Evolutionary conservation across 2,113 vertebrate genomes (phyloP).

Genomic region (Oncorhynchus mykiss): DNA sequence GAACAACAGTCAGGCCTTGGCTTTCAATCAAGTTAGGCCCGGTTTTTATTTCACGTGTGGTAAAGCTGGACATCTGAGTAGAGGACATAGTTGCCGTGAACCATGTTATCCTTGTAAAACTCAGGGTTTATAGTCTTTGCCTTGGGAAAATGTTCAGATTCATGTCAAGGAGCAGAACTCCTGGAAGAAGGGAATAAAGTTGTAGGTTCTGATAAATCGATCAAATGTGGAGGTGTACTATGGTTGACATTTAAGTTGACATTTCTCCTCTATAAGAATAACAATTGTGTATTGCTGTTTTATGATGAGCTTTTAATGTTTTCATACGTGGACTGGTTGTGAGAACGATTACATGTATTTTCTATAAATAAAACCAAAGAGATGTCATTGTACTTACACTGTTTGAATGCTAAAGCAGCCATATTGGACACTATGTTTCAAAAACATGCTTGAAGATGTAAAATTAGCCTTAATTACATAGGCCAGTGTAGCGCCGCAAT

Average conservation of each 20-base stretch:
- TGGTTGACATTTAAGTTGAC: slow-evolving; percentile 12
- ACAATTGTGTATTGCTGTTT: background rate
- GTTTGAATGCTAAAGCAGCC: too few species aligned
- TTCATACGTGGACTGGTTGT: too few species aligned
- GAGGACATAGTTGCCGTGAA: slow-evolving; percentile 62
- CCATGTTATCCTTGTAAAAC: slow-evolving; percentile 63
- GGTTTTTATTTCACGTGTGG: slow-evolving; percentile 55
- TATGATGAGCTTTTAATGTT: background rate
- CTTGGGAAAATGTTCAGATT: slow-evolving; percentile 39
- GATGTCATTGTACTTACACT: too few species aligned
- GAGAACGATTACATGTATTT: too few species aligned
- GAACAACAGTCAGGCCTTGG: slow-evolving; percentile 25
- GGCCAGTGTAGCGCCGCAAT: too few species aligned
- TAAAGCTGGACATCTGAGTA: slow-evolving; percentile 57
- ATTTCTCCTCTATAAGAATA: background rate
- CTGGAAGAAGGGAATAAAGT: slow-evolving; percentile 33
- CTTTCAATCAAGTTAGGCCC: slow-evolving; percentile 36
- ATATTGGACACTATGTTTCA: too few species aligned
- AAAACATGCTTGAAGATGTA: too few species aligned
- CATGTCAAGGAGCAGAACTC: slow-evolving; percentile 36
- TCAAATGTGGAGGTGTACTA: slow-evolving; percentile 28
- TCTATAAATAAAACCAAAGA: too few species aligned
- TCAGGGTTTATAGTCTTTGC: slow-evolving; percentile 50
- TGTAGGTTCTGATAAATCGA: slow-evolving; percentile 48
- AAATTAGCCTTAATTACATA: too few species aligned